Evolutionary conservation across 2,113 vertebrate species (phyloP).

Genomic region (Crotalus helleri): DNA sequence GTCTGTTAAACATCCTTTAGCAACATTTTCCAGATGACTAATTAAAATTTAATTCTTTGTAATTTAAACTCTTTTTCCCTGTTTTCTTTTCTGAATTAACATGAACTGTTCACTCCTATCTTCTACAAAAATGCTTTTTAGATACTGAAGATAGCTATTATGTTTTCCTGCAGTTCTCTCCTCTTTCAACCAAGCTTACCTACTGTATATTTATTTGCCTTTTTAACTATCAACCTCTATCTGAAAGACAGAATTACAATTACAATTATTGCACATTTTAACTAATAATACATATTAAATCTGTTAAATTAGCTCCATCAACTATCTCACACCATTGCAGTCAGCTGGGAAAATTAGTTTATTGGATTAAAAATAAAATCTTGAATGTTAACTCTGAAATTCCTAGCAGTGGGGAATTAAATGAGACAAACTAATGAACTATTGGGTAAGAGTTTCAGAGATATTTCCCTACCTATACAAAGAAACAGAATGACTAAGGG

Average conservation of each 20-base stretch:
- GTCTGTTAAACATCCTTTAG: background rate
- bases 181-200: background rate
- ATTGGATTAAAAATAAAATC: background rate
- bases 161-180: background rate
- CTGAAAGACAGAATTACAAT: background rate
- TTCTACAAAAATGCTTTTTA: background rate
- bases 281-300: background rate
- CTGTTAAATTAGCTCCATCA: conserved; percentile 3
- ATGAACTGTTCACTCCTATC: background rate
- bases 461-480: too few relatives aligned
- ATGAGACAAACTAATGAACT: background rate
- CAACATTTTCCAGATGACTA: background rate
- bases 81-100: background rate
- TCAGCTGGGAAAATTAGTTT: background rate
- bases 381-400: background rate
- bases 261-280: background rate
- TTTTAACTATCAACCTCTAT: background rate
- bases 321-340: background rate
- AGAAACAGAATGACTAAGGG: too few relatives aligned
- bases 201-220: background rate
- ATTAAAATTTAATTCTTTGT: background rate
- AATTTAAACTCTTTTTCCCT: background rate
- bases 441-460: too few relatives aligned
- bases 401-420: background rate
- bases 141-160: background rate